Percentiles rank a stretch among this genome's conserved stretches.
phyloP scores from a whole-genome alignment of 1,140 invertebrate species.

The Penaeus indicus region DNA sequence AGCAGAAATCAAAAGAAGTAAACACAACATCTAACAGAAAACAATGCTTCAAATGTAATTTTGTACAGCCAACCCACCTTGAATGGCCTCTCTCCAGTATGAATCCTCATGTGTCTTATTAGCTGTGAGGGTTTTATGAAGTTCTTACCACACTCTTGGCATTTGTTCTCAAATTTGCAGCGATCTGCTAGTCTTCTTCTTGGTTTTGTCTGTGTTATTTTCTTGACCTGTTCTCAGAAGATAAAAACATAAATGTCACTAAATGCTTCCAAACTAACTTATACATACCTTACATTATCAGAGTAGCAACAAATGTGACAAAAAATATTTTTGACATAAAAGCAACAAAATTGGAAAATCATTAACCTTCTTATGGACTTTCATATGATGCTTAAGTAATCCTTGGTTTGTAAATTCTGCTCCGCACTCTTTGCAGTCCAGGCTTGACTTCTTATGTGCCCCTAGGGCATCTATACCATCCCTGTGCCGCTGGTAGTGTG shows the following conservation, averaged over 20 bases:
- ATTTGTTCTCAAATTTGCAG: constrained; percentile 69
- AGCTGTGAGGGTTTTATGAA: constrained; percentile 77
- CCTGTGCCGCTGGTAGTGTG: constrained; percentile 39
- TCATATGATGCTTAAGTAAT: constrained; percentile 51
- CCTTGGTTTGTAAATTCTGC: constrained; percentile 39
- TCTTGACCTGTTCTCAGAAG: constrained; percentile 28
- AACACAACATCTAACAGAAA: background rate
- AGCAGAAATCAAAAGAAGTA: background rate
- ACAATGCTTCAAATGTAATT: background rate
- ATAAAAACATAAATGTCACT: background rate
- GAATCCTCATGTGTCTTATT: constrained; percentile 79
- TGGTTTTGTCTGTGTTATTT: constrained; percentile 41
- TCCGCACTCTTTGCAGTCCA: constrained; percentile 49
- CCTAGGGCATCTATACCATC: background rate
- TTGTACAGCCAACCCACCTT: constrained; percentile 67
- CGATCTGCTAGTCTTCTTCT: constrained; percentile 43
- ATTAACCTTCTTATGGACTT: constrained; percentile 37
- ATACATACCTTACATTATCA: background rate
- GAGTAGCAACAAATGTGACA: no score
- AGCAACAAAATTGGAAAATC: background rate
- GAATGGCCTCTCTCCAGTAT: constrained; percentile 86
- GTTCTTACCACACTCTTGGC: constrained; percentile 74
- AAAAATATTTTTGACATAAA: no score
- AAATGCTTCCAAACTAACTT: background rate
- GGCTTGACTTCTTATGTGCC: constrained; percentile 20